phyloP scores from a whole-genome alignment of 1,140 invertebrate genomes.

The Centruroides sculpturatus region DNA sequence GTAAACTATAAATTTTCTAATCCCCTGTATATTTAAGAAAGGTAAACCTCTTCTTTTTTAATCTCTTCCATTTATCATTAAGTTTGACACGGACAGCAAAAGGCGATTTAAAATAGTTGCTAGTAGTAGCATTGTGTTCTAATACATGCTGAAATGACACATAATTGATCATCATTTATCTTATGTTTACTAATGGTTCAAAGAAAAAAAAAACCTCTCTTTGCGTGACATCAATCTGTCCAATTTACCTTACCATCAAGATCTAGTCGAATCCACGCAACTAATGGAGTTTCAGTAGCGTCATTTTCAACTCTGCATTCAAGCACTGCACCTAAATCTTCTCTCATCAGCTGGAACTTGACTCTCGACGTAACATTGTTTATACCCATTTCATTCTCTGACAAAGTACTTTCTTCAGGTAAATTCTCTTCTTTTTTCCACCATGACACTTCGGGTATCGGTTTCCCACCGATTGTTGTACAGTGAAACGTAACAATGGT shows the following conservation, averaged over 20 bases:
- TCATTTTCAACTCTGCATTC: conserved; percentile 38
- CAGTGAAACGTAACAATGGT: conserved; percentile 15
- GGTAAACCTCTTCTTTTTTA: too few relatives aligned
- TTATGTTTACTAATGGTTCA: neutral
- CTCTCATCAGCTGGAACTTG: conserved; percentile 33
- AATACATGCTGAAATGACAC: too few relatives aligned
- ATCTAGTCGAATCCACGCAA: conserved; percentile 49
- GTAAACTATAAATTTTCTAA: too few relatives aligned
- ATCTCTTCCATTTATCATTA: too few relatives aligned
- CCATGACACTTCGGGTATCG: conserved; percentile 15
- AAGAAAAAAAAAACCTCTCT: conserved; percentile 1
- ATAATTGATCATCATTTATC: neutral
- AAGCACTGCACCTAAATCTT: conserved; percentile 58
- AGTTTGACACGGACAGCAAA: too few relatives aligned
- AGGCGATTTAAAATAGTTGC: too few relatives aligned
- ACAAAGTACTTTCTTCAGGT: neutral
- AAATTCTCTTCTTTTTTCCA: conserved; percentile 8
- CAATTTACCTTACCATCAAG: conserved; percentile 58
- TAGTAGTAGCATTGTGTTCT: too few relatives aligned
- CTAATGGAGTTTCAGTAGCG: conserved; percentile 37
- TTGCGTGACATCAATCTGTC: neutral
- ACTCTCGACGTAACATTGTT: conserved; percentile 9
- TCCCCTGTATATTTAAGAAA: too few relatives aligned
- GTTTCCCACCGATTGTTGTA: conserved; percentile 16
- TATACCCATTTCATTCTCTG: neutral